phyloP scores from a whole-genome alignment of 2,113 vertebrate species.

The Phyllostomus discolor region DNA sequence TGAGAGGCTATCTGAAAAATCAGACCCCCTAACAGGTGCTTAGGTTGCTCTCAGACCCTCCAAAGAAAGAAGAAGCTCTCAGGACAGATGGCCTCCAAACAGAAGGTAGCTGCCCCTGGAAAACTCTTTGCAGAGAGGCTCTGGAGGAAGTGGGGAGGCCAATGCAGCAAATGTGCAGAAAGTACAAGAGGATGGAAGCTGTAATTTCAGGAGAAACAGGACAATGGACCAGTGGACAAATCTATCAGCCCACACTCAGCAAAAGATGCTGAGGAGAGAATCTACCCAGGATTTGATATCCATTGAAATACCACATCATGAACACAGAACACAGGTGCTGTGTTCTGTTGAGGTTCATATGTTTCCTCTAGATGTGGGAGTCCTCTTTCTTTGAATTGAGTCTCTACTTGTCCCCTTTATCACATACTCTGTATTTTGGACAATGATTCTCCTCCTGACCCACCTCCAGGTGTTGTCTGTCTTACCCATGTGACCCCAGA shows the following conservation, averaged over 20 bases:
- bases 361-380: neutral
- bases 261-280: neutral
- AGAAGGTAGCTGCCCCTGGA: neutral
- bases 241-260: neutral
- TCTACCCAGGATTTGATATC: neutral
- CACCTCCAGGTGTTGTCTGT: neutral
- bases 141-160: neutral
- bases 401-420: neutral
- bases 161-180: neutral
- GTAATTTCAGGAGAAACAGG: neutral
- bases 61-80: neutral
- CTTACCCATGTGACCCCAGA: neutral
- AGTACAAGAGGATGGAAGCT: neutral
- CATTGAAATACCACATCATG: neutral
- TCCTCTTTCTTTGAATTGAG: neutral
- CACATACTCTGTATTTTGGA: neutral
- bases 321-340: no score
- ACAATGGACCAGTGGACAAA: neutral
- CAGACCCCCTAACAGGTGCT: neutral
- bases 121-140: neutral
- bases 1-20: slow-evolving; percentile 42
- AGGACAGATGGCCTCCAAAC: neutral
- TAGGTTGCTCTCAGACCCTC: accelerated
- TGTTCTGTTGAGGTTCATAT: neutral
- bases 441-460: neutral